Conservation (phyloP, 2,888 invertebrate species). For the Pachydiplax longipennis region DNA sequence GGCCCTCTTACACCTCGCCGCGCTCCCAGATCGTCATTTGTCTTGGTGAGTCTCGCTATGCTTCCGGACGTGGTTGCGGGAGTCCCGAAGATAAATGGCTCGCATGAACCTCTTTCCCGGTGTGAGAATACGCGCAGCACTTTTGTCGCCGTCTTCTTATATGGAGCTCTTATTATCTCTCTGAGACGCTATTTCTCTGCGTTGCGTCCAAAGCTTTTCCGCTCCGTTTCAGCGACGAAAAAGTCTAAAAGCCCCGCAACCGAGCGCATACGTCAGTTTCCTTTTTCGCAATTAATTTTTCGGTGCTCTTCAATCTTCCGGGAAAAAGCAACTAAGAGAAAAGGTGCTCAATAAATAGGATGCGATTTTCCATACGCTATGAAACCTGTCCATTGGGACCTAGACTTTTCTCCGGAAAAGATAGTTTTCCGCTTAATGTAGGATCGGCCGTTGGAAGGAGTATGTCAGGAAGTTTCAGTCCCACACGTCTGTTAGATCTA, state of each 20-base stretch:
- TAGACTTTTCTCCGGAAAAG: no score
- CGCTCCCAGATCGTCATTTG: constrained; percentile 77
- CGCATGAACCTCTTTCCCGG: no score
- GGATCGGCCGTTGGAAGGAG: no score
- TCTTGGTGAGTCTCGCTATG: constrained; percentile 62
- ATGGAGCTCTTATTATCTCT: neutral
- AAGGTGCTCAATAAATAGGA: no score
- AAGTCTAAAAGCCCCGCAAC: neutral
- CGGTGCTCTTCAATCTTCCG: no score
- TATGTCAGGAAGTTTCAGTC: no score
- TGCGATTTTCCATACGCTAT: no score
- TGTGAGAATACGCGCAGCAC: neutral
- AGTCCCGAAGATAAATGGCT: neutral
- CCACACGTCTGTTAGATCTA: no score
- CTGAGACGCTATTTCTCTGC: neutral
- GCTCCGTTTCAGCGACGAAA: neutral
- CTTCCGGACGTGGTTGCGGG: neutral
- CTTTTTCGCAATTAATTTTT: no score
- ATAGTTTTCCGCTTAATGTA: no score
- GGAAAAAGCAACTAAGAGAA: no score
- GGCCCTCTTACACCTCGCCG: constrained; percentile 78
- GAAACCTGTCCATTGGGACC: no score
- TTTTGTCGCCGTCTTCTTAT: neutral
- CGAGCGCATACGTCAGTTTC: neutral
- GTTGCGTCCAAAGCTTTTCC: neutral